Base-by-base conservation (phyloP, 2,888 invertebrate genomes). In the Nudaria mundana region DNA sequence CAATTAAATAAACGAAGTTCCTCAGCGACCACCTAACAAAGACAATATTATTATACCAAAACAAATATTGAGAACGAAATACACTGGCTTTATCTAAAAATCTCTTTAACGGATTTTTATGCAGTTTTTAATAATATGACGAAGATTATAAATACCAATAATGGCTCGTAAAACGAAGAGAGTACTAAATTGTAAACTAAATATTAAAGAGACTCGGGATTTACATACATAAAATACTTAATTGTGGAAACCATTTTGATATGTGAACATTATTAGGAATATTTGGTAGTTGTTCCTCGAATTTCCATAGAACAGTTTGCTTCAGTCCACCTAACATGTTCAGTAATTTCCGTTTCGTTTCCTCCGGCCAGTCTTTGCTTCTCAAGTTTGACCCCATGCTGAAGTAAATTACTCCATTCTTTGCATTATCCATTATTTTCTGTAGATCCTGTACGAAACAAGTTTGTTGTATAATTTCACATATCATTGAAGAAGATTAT, bases 301-400 rank as follows among this genome's bases (percentile, higher is more conserved):
- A 81, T 52, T 88, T 90, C 89, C 89, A 90, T 7, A 91, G 48
- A 0, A 90, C 84, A 0, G 80, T 81, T 54, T 90, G 85, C 30
- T 86, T 83, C 14, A 91, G 48, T 1, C 49, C 60, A 3, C 78
- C 67, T 26, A 91, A 85, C 28, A 81, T 70, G 13, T 71, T 59
- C 0, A 89, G 7, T 4, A 90, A 48, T 0, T 56, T 61, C 3
- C 40, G 45, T 40, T 76, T 78, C 1, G 75, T 40, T 12, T 68
- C 54, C 0, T 67, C 65, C 0, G 86, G 79, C 44, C 89, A 63
- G 0, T 63, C 52, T 10, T 66, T 73, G 31, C 81, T 79, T 26
- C 67, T 73, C 6, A 88, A 37, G 24, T 76, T 80, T 0, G 87
- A 80, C 0, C 90, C 90, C 76, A 90, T 70, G 38, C 89, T 90